Percentiles rank a stretch among this genome's conserved stretches.
Evolutionary conservation across 2,888 invertebrate species (phyloP).

Genomic region (Serripes groenlandicus): DNA sequence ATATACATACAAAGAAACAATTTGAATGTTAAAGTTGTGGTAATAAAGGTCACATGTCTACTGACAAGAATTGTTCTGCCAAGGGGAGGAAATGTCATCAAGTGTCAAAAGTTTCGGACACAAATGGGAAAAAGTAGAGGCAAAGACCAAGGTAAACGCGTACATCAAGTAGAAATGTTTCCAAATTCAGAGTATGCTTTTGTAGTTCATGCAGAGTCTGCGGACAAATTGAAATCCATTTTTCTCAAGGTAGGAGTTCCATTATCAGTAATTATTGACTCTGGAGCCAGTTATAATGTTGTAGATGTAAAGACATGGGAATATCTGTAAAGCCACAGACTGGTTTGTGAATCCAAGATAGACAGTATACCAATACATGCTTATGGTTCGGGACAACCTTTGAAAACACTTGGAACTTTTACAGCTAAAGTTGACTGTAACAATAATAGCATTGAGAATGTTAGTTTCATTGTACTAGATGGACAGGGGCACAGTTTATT

Average conservation of each 20-base stretch:
- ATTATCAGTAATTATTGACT: conserved; percentile 9
- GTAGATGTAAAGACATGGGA: conserved; percentile 9
- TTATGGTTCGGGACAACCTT: conserved; percentile 43
- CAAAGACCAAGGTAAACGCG: not conserved
- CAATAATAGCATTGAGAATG: not conserved
- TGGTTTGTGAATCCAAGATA: not conserved
- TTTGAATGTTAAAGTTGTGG: not conserved
- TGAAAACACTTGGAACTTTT: conserved; percentile 30
- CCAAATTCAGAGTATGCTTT: not conserved
- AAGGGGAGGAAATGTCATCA: not conserved
- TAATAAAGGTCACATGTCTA: not conserved
- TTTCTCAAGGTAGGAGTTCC: not conserved
- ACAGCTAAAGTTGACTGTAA: not conserved
- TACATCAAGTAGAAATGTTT: not conserved
- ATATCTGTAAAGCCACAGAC: not conserved
- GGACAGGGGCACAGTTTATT: conserved; percentile 34
- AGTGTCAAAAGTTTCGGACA: conserved; percentile 11
- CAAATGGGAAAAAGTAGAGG: not conserved
- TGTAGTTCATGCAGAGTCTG: not conserved
- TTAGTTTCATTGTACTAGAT: conserved; percentile 34
- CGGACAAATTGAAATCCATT: not conserved
- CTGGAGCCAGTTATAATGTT: not conserved
- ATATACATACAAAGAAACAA: too few species aligned
- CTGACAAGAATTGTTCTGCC: not conserved
- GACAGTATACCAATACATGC: conserved; percentile 17